phyloP scores from a whole-genome alignment of 1,140 invertebrate species.

The Leguminivora glycinivorella region DNA sequence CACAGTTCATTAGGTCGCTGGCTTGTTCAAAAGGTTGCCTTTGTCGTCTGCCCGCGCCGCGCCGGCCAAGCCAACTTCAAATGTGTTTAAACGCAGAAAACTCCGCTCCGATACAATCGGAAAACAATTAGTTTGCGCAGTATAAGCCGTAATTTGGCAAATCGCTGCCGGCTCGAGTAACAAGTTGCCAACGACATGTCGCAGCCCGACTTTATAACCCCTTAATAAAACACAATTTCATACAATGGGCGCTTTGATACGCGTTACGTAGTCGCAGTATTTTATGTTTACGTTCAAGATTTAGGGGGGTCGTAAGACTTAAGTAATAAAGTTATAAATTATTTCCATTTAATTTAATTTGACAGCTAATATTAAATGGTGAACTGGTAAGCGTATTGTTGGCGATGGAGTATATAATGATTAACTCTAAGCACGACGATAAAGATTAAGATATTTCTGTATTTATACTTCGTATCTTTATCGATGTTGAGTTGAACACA shows the following conservation, averaged over 20 bases:
- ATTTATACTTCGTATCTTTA: not conserved
- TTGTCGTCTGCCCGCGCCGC: conserved; percentile 6
- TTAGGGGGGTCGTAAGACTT: conserved; percentile 67
- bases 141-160: conserved; percentile 63
- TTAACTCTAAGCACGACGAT: conserved; percentile 64
- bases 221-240: conserved; percentile 77
- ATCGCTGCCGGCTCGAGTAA: conserved; percentile 55
- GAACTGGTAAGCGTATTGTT: conserved; percentile 43
- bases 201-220: conserved; percentile 72
- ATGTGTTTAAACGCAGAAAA: conserved; percentile 26
- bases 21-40: conserved; percentile 15
- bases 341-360: conserved; percentile 76
- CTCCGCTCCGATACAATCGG: conserved; percentile 25
- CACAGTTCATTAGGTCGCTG: conserved; percentile 3
- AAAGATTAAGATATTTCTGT: conserved; percentile 33
- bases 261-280: conserved; percentile 58
- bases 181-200: conserved; percentile 73
- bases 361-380: conserved; percentile 65
- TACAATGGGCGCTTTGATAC: conserved; percentile 57
- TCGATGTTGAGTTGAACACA: not conserved
- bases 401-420: conserved; percentile 45
- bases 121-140: conserved; percentile 62
- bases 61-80: conserved; percentile 10
- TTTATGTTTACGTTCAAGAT: conserved; percentile 67
- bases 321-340: conserved; percentile 73